Evolutionary conservation across 2,888 invertebrate species (phyloP).

Genomic region (Parapristionchus giblindavisi): DNA sequence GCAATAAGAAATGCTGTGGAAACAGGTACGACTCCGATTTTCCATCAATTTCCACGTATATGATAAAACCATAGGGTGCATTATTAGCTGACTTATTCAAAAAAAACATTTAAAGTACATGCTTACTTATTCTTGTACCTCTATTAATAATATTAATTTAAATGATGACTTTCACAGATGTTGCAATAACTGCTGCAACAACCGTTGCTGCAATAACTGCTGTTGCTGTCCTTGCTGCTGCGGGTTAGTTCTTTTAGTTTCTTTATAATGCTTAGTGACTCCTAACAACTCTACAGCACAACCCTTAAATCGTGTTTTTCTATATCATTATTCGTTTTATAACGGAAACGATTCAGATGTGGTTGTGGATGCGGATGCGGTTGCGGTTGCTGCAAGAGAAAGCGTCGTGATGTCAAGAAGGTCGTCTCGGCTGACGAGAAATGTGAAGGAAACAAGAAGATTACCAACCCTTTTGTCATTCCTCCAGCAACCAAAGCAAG

Average conservation of each 20-base stretch:
- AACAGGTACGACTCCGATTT: conserved; percentile 5
- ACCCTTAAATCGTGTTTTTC: too few relatives aligned
- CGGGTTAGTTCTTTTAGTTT: conserved; percentile 1
- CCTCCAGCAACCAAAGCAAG: conserved; percentile 6
- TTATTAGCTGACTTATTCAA: not conserved
- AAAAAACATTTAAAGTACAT: too few relatives aligned
- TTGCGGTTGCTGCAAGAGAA: conserved; percentile 20
- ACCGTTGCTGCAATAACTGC: conserved; percentile 22
- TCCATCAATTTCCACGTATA: not conserved
- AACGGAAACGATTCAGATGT: not conserved
- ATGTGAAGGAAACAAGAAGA: conserved; percentile 14
- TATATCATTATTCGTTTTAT: not conserved
- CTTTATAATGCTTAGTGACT: not conserved
- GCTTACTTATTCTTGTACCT: too few relatives aligned
- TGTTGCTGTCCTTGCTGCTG: conserved; percentile 35
- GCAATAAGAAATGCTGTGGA: conserved; percentile 29
- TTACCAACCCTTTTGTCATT: not conserved
- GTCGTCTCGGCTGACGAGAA: too few relatives aligned
- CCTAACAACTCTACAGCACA: too few relatives aligned
- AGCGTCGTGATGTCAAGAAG: conserved; percentile 23
- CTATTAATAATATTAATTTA: not conserved
- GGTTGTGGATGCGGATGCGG: conserved; percentile 29
- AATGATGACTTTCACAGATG: not conserved
- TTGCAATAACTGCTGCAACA: conserved; percentile 36
- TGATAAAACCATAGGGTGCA: not conserved